phyloP scores from a whole-genome alignment of 1,140 invertebrate species.

The Drosophila ogumai region DNA sequence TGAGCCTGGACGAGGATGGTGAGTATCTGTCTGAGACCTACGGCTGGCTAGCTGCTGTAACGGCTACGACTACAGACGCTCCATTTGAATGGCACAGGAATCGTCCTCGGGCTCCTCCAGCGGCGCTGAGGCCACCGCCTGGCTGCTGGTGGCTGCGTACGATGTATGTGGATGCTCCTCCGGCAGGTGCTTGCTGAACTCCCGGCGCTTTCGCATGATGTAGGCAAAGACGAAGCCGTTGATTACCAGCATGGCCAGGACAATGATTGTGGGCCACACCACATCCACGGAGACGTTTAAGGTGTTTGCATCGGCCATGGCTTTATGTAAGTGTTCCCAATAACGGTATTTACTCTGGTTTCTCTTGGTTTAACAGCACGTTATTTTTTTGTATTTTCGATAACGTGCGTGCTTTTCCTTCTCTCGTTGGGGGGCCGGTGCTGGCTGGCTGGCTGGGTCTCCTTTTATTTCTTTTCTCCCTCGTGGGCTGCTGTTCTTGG shows the following conservation, averaged over 20 bases:
- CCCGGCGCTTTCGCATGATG: constrained; percentile 59
- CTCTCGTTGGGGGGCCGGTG: constrained; percentile 9
- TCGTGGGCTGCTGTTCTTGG: constrained; percentile 2
- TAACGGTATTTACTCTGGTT: constrained; percentile 6
- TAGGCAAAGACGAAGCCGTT: constrained; percentile 61
- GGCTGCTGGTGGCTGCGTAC: constrained; percentile 26
- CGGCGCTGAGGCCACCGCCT: constrained; percentile 5
- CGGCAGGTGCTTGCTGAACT: constrained; percentile 34
- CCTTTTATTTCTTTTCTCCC: constrained; percentile 65
- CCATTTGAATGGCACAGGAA: constrained; percentile 68
- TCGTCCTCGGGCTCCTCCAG: constrained; percentile 22
- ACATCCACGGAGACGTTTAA: constrained; percentile 66
- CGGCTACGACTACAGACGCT: constrained; percentile 51
- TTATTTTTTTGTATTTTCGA: constrained; percentile 45
- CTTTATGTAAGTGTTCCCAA: constrained; percentile 63
- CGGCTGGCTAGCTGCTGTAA: not conserved
- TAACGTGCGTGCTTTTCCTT: constrained; percentile 69
- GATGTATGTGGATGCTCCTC: constrained; percentile 13
- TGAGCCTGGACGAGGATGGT: constrained; percentile 33
- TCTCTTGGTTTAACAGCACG: constrained; percentile 47
- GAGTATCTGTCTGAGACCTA: constrained; percentile 30
- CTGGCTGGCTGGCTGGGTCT: constrained; percentile 27
- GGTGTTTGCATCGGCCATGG: constrained; percentile 44
- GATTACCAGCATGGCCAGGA: constrained; percentile 51
- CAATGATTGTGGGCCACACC: constrained; percentile 53